Percentiles rank a stretch among this genome's conserved stretches.
Conservation (phyloP, 2,113 vertebrate genomes). For the Lophius piscatorius region DNA sequence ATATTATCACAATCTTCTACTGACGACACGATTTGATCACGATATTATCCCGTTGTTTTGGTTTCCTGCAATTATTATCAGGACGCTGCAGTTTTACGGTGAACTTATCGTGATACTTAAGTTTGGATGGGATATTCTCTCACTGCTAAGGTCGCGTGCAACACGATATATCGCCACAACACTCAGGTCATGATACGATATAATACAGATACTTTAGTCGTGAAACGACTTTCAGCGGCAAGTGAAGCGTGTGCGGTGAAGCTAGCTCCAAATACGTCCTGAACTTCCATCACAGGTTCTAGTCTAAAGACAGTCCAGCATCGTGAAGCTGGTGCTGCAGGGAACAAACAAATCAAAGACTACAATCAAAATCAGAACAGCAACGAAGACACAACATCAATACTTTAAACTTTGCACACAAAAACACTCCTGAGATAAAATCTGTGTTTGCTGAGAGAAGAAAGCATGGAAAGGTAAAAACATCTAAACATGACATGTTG, state of each 20-base stretch:
- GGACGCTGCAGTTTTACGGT: no score
- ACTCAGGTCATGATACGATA: no score
- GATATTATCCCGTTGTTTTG: no score
- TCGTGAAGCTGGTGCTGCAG: conserved; percentile 11
- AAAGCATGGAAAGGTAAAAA: conserved; percentile 63
- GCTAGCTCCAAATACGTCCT: conserved; percentile 71
- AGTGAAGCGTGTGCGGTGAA: conserved; percentile 66
- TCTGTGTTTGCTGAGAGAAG: conserved; percentile 44
- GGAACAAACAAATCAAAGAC: conserved; percentile 58
- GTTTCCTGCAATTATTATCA: no score
- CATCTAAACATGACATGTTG: conserved; percentile 62
- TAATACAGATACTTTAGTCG: no score
- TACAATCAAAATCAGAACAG: conserved; percentile 55
- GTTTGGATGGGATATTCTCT: no score
- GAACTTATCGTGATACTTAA: no score
- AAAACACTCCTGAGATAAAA: conserved; percentile 42
- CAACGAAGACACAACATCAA: conserved; percentile 66
- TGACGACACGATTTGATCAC: no score
- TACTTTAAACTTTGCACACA: conserved; percentile 41
- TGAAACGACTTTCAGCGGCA: no score
- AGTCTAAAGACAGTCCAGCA: conserved; percentile 35
- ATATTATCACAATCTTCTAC: no score
- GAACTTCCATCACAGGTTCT: conserved; percentile 38
- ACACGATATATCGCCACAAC: no score
- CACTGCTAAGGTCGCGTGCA: no score